Conservation (phyloP, 2,888 invertebrate species). For the Homarus gammarus region DNA sequence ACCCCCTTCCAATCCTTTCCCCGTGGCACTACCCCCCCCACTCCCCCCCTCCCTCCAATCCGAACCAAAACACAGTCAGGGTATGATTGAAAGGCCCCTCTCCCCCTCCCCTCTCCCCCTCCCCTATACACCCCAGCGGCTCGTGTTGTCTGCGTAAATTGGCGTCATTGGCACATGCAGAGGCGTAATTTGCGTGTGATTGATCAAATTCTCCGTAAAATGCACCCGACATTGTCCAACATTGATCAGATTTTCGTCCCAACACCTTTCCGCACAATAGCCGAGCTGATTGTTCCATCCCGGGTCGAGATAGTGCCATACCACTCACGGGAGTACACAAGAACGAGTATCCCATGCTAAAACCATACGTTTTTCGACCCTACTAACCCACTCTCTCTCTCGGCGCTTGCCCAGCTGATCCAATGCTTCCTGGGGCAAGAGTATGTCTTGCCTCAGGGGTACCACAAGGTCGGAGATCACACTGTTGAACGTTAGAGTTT, state of each 20-base stretch:
- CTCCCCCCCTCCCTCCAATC: neutral
- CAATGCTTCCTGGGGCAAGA: too few species aligned
- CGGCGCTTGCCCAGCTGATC: too few species aligned
- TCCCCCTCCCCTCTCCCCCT: neutral
- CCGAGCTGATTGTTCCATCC: conserved; percentile 35
- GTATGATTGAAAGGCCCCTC: neutral
- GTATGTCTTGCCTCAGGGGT: neutral
- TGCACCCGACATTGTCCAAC: conserved; percentile 33
- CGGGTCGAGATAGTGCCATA: neutral
- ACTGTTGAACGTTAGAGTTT: neutral
- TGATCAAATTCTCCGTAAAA: conserved; percentile 51
- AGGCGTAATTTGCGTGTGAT: conserved; percentile 43
- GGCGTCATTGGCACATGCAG: conserved; percentile 44
- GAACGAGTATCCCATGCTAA: too few species aligned
- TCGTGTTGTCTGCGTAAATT: conserved; percentile 9
- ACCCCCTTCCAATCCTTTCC: too few species aligned
- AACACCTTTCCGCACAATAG: conserved; percentile 45
- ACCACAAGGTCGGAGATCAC: conserved; percentile 3
- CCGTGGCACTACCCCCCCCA: neutral
- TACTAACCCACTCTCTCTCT: too few species aligned
- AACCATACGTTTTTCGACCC: too few species aligned
- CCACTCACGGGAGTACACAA: neutral
- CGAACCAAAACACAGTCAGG: neutral
- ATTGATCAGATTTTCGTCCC: conserved; percentile 40
- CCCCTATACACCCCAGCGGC: neutral